phyloP scores from a whole-genome alignment of 2,888 invertebrate genomes.

The Tridacna gigas region DNA sequence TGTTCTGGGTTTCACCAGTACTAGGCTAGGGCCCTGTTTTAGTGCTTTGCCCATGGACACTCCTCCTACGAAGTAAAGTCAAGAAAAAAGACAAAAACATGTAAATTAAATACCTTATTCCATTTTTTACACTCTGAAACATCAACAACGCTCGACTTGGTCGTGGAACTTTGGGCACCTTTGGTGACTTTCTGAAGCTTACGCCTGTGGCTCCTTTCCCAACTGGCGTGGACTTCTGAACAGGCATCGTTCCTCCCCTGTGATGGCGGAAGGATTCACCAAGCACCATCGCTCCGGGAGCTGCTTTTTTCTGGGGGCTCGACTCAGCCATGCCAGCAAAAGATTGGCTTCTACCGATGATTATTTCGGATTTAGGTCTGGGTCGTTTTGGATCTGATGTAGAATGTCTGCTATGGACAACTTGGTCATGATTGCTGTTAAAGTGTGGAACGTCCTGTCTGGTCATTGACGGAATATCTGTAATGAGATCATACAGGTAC shows the following conservation, averaged over 20 bases:
- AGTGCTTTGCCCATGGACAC: too few relatives aligned
- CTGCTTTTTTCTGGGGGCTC: constrained; percentile 49
- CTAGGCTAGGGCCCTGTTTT: too few relatives aligned
- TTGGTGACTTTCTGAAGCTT: constrained; percentile 77
- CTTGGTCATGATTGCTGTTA: constrained; percentile 52
- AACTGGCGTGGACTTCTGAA: constrained; percentile 49
- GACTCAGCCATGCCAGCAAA: constrained; percentile 74
- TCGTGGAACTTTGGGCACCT: constrained; percentile 82
- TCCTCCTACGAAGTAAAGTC: too few relatives aligned
- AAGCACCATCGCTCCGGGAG: constrained; percentile 70
- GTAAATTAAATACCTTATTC: constrained; percentile 79
- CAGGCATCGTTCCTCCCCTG: constrained; percentile 65
- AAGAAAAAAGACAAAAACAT: too few relatives aligned
- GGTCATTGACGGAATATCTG: constrained; percentile 71
- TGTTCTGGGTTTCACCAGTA: not conserved
- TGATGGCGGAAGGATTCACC: constrained; percentile 76
- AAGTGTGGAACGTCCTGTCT: constrained; percentile 59
- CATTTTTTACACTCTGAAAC: constrained; percentile 82
- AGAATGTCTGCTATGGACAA: constrained; percentile 34
- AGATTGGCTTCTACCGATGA: constrained; percentile 78
- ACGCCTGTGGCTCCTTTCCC: constrained; percentile 65
- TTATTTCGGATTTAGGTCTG: constrained; percentile 60
- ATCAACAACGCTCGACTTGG: constrained; percentile 81
- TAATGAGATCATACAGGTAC: too few relatives aligned
- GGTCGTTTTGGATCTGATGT: constrained; percentile 40